These are phyloP conservation scores for Paedocypris sp. DNA, from an alignment of 2,113 vertebrate species.

Conservation along the genomic window DNA sequence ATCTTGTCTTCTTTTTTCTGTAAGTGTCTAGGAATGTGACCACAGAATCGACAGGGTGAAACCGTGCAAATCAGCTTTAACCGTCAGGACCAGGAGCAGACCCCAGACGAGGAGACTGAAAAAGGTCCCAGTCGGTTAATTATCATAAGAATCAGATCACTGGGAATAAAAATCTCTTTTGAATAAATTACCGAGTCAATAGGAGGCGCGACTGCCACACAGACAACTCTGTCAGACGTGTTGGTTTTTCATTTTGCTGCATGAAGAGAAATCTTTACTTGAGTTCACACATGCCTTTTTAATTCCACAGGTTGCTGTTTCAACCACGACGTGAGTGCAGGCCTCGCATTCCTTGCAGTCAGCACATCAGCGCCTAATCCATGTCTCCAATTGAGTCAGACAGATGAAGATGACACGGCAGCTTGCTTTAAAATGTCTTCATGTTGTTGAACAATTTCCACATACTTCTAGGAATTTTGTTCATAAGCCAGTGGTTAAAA, in stretches of 20 bases:
- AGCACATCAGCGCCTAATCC: no score
- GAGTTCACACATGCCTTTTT: no score
- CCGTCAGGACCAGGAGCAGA: conserved; percentile 59
- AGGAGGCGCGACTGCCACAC: conserved; percentile 71
- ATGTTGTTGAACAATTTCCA: no score
- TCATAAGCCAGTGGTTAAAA: no score
- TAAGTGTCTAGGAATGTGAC: conserved; percentile 66
- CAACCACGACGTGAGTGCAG: no score
- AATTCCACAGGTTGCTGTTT: neutral
- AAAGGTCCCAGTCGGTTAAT: conserved; percentile 52
- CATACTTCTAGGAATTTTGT: no score
- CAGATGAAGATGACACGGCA: no score
- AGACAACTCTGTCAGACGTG: conserved; percentile 67
- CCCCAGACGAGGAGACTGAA: conserved; percentile 58
- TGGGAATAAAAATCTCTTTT: conserved; percentile 72
- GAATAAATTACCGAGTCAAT: conserved; percentile 73
- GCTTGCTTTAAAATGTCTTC: no score
- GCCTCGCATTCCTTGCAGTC: no score
- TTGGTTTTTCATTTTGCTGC: conserved; percentile 21
- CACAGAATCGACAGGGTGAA: conserved; percentile 46
- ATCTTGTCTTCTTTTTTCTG: conserved; percentile 49
- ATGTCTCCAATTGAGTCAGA: no score
- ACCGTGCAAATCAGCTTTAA: conserved; percentile 72
- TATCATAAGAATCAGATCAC: conserved; percentile 69
- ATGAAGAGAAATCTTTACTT: no score